Evolutionary conservation across 2,113 vertebrate genomes (phyloP), one percentile per base, ranked within the genome.

Genomic region (Rhinichthys klamathensis): DNA sequence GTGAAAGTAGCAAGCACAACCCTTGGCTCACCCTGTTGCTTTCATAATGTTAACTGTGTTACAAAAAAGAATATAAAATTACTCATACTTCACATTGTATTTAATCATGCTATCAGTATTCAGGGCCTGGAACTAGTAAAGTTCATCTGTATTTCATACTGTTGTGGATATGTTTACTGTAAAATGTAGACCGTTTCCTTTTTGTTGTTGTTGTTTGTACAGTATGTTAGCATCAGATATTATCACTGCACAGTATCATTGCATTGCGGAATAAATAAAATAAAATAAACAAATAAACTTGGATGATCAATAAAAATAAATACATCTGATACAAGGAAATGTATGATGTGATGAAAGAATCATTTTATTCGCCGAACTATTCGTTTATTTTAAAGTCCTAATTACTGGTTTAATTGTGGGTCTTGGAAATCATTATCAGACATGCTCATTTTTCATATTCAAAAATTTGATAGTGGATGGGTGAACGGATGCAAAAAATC

Each of bases 401-500:
- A 70, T 30, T 49, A 49, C 3, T 46, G 13, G 5, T 74, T 74
- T 27, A 74, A 49, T 13, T 49, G 3, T 74, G 69, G 10, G 35
- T 41, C 69, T 41, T 9, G 21, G 21, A n/a, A 32, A 54, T 76
- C 49, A 51, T 54, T 5, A 25, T n/a, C 12, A 54, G 25, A 16
- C 25, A 49, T 18, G 8, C 65, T 35, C 65, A 69, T 69, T 69
- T 54, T 76, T 76, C 44, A 75, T 30, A 44, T 44, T 51, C 0
- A 16, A 30, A 51, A 75, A 25, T 1, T 5, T 75, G 73, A 54
- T 51, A 75, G 60, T 6, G 11, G 76, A 78, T 60, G 25, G 65
- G 41, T 12, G 35, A 58, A 75, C 44, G 35, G 82, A 87, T 25
- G 70, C 61, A 85, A 80, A 74, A 78, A 30, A 30, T 70, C 38